Conservation (phyloP, 2,888 invertebrate species). For the Laothoe populi region DNA sequence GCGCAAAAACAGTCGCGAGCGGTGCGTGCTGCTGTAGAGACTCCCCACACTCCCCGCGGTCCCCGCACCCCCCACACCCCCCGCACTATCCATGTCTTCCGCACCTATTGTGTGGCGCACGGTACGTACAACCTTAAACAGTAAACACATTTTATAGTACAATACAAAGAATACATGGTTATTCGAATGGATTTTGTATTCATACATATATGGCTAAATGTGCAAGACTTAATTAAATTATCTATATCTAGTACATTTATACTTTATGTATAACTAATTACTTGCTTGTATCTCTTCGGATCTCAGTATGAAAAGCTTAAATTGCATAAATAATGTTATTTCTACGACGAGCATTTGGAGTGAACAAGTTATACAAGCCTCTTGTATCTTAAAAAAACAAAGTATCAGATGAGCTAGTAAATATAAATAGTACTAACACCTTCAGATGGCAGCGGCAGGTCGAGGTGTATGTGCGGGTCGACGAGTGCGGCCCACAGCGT, state of each 20-base stretch:
- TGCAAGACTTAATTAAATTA: too few species aligned
- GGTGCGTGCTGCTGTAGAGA: slow-evolving; percentile 28
- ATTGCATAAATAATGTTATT: too few species aligned
- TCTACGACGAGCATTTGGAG: too few species aligned
- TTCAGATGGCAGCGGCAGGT: slow-evolving; percentile 40
- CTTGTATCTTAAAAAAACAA: too few species aligned
- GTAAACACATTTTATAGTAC: neutral
- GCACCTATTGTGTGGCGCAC: slow-evolving; percentile 40
- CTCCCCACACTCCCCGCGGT: slow-evolving; percentile 5
- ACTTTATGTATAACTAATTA: too few species aligned
- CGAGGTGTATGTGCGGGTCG: slow-evolving; percentile 37
- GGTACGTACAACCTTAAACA: slow-evolving; percentile 38
- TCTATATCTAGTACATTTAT: too few species aligned
- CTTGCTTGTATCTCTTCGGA: too few species aligned
- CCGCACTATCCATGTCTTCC: slow-evolving; percentile 28
- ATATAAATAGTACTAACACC: slow-evolving; percentile 34
- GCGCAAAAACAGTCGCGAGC: slow-evolving; percentile 55
- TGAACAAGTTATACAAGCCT: too few species aligned
- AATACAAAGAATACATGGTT: too few species aligned
- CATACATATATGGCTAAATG: too few species aligned
- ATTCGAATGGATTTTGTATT: too few species aligned
- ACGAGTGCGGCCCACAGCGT: slow-evolving; percentile 47
- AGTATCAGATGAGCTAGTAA: neutral
- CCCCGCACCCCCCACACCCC: slow-evolving; percentile 17
- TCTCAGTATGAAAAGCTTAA: too few species aligned